These are phyloP conservation scores for Tragelaphus strepsiceros DNA, from an alignment of 2,113 vertebrate genomes.

Conservation along the genomic window DNA sequence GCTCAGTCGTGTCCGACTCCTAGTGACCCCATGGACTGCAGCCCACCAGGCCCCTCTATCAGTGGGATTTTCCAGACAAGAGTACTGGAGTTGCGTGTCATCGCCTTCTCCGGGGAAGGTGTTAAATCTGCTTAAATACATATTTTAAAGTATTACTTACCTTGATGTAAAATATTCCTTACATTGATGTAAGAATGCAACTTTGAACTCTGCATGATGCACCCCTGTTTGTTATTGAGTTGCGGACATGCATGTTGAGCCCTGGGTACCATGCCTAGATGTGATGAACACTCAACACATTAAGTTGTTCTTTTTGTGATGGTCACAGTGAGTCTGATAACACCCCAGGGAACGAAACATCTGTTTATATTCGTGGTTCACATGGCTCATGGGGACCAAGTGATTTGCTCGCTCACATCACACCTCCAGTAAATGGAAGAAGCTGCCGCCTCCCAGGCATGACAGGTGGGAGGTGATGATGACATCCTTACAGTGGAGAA, in stretches of 20 bases:
- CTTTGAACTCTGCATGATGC: not conserved
- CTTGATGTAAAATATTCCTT: not conserved
- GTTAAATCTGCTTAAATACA: not conserved
- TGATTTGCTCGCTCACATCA: not conserved
- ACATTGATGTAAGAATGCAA: not conserved
- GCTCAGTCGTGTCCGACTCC: too few relatives aligned
- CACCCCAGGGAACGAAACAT: not conserved
- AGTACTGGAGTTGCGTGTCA: too few relatives aligned
- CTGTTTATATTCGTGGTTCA: not conserved
- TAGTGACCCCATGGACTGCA: too few relatives aligned
- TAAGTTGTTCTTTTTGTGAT: not conserved
- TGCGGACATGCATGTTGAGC: not conserved
- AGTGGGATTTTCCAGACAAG: too few relatives aligned
- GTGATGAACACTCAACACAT: rapidly evolving
- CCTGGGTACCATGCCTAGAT: too few relatives aligned
- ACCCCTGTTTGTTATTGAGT: not conserved
- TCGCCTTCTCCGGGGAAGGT: too few relatives aligned
- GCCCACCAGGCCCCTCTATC: too few relatives aligned
- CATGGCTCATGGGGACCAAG: not conserved
- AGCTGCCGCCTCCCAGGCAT: not conserved
- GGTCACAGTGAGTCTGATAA: not conserved
- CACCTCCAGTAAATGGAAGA: not conserved
- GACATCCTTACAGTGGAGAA: not conserved
- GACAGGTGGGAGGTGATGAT: not conserved
- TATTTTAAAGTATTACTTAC: not conserved